A percentile compares a stretch with the other conserved stretches of the same genome.
Conservation (phyloP, 2,888 invertebrate genomes). For the Blera fallax region DNA sequence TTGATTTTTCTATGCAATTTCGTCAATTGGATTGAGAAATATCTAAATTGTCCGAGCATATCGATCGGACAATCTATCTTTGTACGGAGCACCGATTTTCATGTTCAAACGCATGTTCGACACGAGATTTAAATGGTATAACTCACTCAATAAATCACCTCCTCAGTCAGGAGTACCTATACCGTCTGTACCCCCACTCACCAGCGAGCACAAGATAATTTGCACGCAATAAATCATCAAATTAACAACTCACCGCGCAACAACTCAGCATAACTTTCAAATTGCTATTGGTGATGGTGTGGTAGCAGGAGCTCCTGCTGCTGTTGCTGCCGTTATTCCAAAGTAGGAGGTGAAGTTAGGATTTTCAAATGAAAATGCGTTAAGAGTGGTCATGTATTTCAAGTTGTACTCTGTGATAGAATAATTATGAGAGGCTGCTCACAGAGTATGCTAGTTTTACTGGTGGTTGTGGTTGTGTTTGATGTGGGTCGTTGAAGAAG, state of each 20-base stretch:
- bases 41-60: slow-evolving; percentile 56
- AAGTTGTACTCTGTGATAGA: slow-evolving; percentile 48
- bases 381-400: slow-evolving; percentile 57
- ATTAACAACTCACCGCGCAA: slow-evolving; percentile 68
- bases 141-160: slow-evolving; percentile 71
- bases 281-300: slow-evolving; percentile 36
- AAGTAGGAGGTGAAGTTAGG: slow-evolving; percentile 58
- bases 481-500: background rate
- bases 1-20: slow-evolving; percentile 49
- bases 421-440: slow-evolving; percentile 57
- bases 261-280: slow-evolving; percentile 67
- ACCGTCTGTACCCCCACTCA: slow-evolving; percentile 3
- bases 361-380: slow-evolving; percentile 53
- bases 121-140: slow-evolving; percentile 67
- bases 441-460: background rate
- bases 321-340: slow-evolving; percentile 4
- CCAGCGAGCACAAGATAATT: slow-evolving; percentile 59
- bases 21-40: slow-evolving; percentile 67
- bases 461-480: background rate
- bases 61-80: slow-evolving; percentile 52
- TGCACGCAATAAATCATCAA: slow-evolving; percentile 73
- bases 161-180: slow-evolving; percentile 30
- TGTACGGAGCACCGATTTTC: slow-evolving; percentile 49
- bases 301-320: slow-evolving; percentile 20
- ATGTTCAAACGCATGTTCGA: slow-evolving; percentile 65